Evolutionary conservation across 2,113 vertebrate species (phyloP).

Genomic region (Ibidorhyncha struthersii): DNA sequence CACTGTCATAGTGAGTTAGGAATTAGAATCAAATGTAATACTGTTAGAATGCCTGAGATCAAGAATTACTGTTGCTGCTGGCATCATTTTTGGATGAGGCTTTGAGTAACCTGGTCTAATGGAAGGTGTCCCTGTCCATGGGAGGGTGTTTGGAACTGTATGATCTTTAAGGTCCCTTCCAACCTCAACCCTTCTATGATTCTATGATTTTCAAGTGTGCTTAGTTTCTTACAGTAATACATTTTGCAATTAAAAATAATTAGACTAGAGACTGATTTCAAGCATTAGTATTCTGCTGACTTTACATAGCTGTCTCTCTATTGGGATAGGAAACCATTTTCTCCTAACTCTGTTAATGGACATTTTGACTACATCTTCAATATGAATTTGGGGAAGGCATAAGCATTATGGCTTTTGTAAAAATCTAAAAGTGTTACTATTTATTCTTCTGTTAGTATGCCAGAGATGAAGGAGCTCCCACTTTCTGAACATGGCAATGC

Average conservation of each 20-base stretch:
- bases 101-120: not conserved
- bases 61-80: not conserved
- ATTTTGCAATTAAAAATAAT: not conserved
- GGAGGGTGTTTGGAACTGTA: not conserved
- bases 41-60: not conserved
- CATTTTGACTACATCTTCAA: not conserved
- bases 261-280: not conserved
- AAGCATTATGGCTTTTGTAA: not conserved
- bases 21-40: not conserved
- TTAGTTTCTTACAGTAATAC: not conserved
- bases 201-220: not conserved
- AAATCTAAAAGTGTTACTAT: not conserved
- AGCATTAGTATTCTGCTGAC: not conserved
- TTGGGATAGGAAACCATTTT: not conserved
- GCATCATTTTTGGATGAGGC: not conserved
- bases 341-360: not conserved
- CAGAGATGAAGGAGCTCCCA: not conserved
- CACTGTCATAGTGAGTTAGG: not conserved
- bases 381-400: not conserved
- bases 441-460: not conserved
- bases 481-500: not conserved
- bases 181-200: not conserved
- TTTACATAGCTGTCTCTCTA: not conserved
- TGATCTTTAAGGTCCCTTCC: not conserved
- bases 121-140: not conserved